phyloP scores from a whole-genome alignment of 2,888 invertebrate genomes.

The Emesis furor region DNA sequence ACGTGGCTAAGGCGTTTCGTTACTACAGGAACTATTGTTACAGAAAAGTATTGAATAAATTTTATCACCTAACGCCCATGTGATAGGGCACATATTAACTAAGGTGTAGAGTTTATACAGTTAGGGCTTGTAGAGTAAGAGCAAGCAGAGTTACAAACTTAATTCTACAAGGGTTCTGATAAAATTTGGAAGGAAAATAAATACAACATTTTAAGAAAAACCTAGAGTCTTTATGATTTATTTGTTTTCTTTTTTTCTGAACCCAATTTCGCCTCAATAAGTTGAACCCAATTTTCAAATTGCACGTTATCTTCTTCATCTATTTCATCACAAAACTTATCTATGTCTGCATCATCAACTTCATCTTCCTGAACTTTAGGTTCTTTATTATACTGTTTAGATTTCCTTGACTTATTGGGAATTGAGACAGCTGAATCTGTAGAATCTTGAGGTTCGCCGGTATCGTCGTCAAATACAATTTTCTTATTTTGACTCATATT shows the following conservation, averaged over 20 bases:
- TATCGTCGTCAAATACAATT: conserved; percentile 76
- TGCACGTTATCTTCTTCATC: conserved; percentile 86
- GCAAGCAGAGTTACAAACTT: too few species aligned
- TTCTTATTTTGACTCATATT: conserved; percentile 70
- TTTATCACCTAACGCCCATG: too few species aligned
- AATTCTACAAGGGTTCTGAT: too few species aligned
- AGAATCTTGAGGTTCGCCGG: conserved; percentile 68
- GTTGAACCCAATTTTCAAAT: conserved; percentile 87
- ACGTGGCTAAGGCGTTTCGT: too few species aligned
- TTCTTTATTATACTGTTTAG: conserved; percentile 66
- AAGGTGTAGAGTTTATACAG: too few species aligned
- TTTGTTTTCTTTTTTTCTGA: conserved; percentile 79
- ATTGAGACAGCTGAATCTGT: conserved; percentile 15
- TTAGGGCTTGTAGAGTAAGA: too few species aligned
- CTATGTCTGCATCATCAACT: conserved; percentile 87
- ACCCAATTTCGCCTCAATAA: conserved; percentile 85
- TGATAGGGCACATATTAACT: too few species aligned
- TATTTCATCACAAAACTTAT: conserved; percentile 87
- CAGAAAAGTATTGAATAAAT: too few species aligned
- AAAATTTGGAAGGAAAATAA: too few species aligned
- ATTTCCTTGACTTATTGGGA: conserved; percentile 39
- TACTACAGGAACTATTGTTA: too few species aligned
- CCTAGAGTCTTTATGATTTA: too few species aligned
- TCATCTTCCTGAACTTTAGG: conserved; percentile 80
- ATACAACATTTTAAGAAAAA: too few species aligned